phyloP scores from a whole-genome alignment of 2,797 vertebrate genomes.

The Nothura maculosa region DNA sequence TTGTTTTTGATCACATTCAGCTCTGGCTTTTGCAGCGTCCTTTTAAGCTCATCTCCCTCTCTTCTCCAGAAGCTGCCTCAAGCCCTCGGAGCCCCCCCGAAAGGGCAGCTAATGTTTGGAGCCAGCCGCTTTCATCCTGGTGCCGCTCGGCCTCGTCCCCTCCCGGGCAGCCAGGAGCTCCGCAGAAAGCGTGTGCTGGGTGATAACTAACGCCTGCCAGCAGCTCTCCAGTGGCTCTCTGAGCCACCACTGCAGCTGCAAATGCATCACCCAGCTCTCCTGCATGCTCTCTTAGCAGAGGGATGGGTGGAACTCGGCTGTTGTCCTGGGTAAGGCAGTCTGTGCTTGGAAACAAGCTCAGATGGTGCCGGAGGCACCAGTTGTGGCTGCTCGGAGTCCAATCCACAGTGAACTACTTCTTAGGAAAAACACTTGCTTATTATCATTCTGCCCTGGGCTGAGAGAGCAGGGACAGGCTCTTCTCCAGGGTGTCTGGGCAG shows the following conservation, averaged over 20 bases:
- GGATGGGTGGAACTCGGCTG: not conserved
- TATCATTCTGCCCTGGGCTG: not conserved
- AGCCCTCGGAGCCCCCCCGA: not conserved
- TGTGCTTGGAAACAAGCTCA: not conserved
- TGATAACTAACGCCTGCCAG: not conserved
- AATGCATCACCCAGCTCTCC: not conserved
- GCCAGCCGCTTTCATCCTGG: not conserved
- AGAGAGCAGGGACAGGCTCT: not conserved
- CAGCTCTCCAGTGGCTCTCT: not conserved
- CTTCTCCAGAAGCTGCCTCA: not conserved
- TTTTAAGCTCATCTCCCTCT: constrained; percentile 27
- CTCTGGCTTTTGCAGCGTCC: constrained; percentile 1
- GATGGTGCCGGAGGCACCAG: not conserved
- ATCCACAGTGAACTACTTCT: not conserved
- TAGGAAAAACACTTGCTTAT: too few species aligned
- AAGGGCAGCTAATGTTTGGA: not conserved
- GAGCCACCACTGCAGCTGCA: not conserved
- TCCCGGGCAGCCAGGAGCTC: not conserved
- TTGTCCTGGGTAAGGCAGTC: not conserved
- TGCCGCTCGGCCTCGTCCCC: not conserved
- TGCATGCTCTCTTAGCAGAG: not conserved
- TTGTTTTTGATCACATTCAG: not conserved
- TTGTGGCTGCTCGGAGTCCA: not conserved
- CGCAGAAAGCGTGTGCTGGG: not conserved
- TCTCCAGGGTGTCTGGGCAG: rapidly evolving